Evolutionary conservation across 2,113 vertebrate genomes (phyloP).

Genomic region (Rhineura floridana): DNA sequence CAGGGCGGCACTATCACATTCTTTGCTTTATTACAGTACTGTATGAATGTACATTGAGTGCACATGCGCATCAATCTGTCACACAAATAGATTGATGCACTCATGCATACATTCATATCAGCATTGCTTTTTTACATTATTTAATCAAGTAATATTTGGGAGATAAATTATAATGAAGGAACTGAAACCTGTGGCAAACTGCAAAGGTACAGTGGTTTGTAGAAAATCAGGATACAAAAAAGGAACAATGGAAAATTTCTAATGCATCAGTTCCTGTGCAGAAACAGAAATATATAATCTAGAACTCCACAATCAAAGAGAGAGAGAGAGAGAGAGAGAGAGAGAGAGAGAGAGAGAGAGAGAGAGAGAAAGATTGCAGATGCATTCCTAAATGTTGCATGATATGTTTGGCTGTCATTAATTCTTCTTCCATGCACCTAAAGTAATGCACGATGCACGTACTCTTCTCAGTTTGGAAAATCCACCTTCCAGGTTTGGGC

Average conservation of each 20-base stretch:
- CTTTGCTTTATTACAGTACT: neutral
- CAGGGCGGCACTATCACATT: no score
- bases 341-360: neutral
- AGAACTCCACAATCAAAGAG: neutral
- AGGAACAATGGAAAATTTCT: neutral
- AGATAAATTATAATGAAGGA: no score
- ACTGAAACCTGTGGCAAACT: no score
- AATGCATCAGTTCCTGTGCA: neutral
- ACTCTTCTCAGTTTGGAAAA: no score
- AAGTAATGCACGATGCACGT: neutral
- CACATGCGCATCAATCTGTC: no score
- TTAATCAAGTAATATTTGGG: no score
- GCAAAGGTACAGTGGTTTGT: neutral
- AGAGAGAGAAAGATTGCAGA: no score
- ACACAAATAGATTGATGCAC: no score
- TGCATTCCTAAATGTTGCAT: neutral
- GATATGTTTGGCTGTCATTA: neutral
- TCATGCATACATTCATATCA: no score
- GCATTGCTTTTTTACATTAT: no score
- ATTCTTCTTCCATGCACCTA: neutral
- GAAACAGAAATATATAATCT: neutral
- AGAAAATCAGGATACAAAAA: neutral
- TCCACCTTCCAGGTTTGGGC: no score
- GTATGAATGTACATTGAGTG: neutral
- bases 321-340: neutral